These are phyloP conservation scores for Lepilemur ruficaudatus DNA, from an alignment of 2,797 vertebrate species.

Conservation along the genomic window DNA sequence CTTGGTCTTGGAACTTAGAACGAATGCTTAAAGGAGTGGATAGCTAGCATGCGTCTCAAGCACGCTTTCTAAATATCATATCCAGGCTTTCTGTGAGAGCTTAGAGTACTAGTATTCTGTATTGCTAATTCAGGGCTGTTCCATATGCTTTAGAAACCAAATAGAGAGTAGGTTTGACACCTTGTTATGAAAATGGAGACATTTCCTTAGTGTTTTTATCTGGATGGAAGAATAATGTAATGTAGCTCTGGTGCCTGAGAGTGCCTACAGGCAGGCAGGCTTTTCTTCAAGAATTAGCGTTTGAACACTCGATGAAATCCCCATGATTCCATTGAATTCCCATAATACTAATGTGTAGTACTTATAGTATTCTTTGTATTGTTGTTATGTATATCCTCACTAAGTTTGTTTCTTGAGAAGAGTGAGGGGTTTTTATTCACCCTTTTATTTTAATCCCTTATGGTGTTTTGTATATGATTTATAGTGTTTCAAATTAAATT, in stretches of 20 bases:
- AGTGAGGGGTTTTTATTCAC: neutral
- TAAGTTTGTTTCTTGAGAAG: neutral
- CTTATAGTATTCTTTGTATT: neutral
- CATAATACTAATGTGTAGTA: neutral
- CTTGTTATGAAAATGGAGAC: neutral
- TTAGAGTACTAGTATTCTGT: neutral
- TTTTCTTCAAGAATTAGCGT: neutral
- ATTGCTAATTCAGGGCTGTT: neutral
- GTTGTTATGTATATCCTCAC: neutral
- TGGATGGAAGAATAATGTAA: neutral
- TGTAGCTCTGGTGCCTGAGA: neutral
- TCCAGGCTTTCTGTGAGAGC: neutral
- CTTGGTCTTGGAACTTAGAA: neutral
- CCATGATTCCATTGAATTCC: neutral
- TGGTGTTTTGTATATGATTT: neutral
- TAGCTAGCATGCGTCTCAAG: neutral
- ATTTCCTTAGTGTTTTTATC: neutral
- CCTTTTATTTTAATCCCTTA: neutral
- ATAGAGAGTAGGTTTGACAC: neutral
- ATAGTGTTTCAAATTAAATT: conserved; percentile 22
- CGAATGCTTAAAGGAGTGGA: neutral
- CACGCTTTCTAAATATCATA: neutral
- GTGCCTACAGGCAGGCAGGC: neutral
- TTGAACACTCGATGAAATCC: neutral
- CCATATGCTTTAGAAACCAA: neutral